Evolutionary conservation across 2,113 vertebrate species (phyloP), one percentile per base, ranked within the genome.

Genomic region (Dinomys branickii): DNA sequence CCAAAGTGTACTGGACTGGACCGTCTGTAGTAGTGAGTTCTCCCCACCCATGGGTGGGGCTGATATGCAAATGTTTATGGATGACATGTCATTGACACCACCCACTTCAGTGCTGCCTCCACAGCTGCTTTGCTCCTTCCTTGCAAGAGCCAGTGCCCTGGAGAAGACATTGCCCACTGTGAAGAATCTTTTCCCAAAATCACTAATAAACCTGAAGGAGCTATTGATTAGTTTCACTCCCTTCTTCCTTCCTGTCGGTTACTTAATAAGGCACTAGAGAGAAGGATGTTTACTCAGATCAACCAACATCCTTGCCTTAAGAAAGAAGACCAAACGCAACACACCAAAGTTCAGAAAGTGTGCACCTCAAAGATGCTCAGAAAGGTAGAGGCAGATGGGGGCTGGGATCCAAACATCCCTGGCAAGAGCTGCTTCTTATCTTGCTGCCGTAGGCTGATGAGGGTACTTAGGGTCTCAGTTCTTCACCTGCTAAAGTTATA

Each of bases 31-130:
- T 9, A 30, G 4, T 22, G 50, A 94, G n/a, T 47, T 86, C 88
- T 10, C 26, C 11, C 28, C n/a, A 3, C 16, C 16, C 11, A 0
- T 5, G 22, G 56, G 7, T 28, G 38, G 0, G 9, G 54, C 4
- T 13, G 13, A 54, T 7, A 9, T 0, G 13, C 77, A 63, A 73
- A 83, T 44, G 52, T 2, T 73, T 58, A 56, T 9, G 4, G 0
- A 20, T 65, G 58, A 4, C 4, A 7, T 11, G n/a, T 16, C 16
- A 26, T 0, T 3, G 50, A 44, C 6, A 61, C 35, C 14, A 19
- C 41, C 3, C 44, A 78, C 28, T 28, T 75, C 41, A 75, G 22
- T 73, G 69, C 13, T 47, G 67, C n/a, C 80, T 83, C 14, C 17
- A 19, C 0, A 58, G 47, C 14, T 33, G n/a, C 33, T 19, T 52